phyloP scores from a whole-genome alignment of 2,797 vertebrate species.

The Poeciliopsis gracilis region DNA sequence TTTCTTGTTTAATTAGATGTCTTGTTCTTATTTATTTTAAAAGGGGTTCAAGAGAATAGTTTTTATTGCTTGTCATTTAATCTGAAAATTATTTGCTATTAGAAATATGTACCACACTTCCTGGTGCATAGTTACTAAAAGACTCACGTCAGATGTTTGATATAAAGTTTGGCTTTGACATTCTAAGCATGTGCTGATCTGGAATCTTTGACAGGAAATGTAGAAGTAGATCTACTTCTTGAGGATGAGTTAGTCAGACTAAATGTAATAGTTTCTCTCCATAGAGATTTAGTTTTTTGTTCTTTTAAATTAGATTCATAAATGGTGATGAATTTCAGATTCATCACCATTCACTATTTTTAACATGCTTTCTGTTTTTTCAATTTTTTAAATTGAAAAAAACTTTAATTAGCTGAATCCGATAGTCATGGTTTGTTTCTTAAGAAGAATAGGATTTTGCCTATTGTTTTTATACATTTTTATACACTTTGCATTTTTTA shows the following conservation, averaged over 20 bases:
- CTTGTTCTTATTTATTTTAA: constrained; percentile 59
- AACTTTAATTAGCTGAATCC: constrained; percentile 29
- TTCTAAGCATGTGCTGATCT: constrained; percentile 11
- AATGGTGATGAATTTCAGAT: constrained; percentile 13
- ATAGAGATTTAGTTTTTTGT: constrained; percentile 23
- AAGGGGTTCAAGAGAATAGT: constrained; percentile 33
- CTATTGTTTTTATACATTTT: not conserved
- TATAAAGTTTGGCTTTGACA: constrained; percentile 18
- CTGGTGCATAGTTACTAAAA: constrained; percentile 34
- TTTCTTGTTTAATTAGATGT: constrained; percentile 67
- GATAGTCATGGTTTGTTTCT: constrained; percentile 9
- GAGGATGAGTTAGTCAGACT: constrained; percentile 17
- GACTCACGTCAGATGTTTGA: constrained; percentile 3
- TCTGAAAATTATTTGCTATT: constrained; percentile 54
- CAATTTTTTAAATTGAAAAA: constrained; percentile 8
- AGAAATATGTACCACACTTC: constrained; percentile 49
- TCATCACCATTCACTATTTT: too few species aligned
- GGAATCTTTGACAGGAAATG: constrained; percentile 20
- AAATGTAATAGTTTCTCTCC: constrained; percentile 23
- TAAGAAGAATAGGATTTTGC: constrained; percentile 10
- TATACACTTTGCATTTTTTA: not conserved
- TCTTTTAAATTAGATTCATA: constrained; percentile 21
- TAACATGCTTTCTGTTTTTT: too few species aligned
- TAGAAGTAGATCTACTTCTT: constrained; percentile 8
- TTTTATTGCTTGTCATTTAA: constrained; percentile 41